These are phyloP conservation scores for Rhingia rostrata DNA, from an alignment of 2,888 invertebrate species.

Conservation along the genomic window DNA sequence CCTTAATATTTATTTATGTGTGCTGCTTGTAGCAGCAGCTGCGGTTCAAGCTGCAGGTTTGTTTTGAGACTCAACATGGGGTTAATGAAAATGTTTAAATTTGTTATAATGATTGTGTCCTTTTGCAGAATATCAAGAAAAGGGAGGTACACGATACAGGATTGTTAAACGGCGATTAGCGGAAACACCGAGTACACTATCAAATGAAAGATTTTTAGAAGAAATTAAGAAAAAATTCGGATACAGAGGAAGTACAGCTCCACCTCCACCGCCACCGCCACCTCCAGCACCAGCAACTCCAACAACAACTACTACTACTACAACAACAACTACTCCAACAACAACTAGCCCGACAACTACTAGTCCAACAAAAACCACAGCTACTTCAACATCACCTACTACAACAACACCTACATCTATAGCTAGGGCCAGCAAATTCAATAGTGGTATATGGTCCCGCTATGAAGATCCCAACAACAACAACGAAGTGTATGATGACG, in stretches of 20 bases:
- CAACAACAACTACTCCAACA: background rate
- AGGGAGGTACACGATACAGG: conserved; percentile 29
- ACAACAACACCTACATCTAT: too few relatives aligned
- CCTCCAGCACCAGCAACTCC: background rate
- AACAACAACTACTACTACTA: background rate
- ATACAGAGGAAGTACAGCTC: background rate
- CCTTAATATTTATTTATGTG: conserved; percentile 44
- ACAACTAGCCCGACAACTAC: conserved; percentile 1
- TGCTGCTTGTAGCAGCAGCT: conserved; percentile 67
- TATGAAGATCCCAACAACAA: conserved; percentile 38
- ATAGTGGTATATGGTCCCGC: conserved; percentile 1
- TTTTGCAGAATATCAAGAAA: too few relatives aligned
- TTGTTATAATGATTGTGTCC: too few relatives aligned
- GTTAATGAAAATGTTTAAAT: too few relatives aligned
- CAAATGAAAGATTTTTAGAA: conserved; percentile 76
- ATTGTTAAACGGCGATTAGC: conserved; percentile 64
- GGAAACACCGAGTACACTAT: conserved; percentile 66
- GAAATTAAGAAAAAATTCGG: conserved; percentile 75
- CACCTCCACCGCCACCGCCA: background rate
- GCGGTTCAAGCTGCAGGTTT: conserved; percentile 68
- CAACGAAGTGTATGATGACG: conserved; percentile 8
- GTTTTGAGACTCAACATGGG: background rate
- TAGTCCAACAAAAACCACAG: background rate
- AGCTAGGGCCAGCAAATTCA: background rate
- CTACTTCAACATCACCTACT: background rate